Percentiles rank a stretch among this genome's conserved stretches.
Evolutionary conservation across 23 tunicate genomes (phyloP).

Genomic region (Diplosoma virens): DNA sequence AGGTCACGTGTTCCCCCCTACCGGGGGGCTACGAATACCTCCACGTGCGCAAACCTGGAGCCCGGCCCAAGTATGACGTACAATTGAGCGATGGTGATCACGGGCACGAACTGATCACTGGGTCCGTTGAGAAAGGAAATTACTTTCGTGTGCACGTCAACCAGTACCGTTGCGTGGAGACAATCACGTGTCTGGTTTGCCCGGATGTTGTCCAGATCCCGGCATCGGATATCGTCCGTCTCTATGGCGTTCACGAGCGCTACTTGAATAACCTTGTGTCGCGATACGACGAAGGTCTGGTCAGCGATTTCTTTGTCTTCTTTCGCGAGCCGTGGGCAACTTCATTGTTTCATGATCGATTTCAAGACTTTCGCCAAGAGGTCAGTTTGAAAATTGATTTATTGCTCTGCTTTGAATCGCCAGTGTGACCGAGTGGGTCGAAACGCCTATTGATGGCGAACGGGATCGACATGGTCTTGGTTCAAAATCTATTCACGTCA

Average conservation of each 20-base stretch:
- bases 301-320: slow-evolving; percentile 63
- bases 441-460: too few species aligned
- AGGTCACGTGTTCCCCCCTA: slow-evolving; percentile 53
- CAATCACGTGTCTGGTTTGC: slow-evolving; percentile 70
- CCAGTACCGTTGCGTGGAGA: slow-evolving; percentile 79
- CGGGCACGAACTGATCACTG: slow-evolving; percentile 79
- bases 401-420: too few species aligned
- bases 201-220: slow-evolving; percentile 31
- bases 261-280: slow-evolving; percentile 79
- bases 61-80: slow-evolving; percentile 31
- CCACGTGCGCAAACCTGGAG: slow-evolving; percentile 90
- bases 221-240: slow-evolving; percentile 50
- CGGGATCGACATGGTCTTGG: too few species aligned
- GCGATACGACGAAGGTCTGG: slow-evolving; percentile 68
- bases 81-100: slow-evolving; percentile 62
- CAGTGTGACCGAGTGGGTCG: too few species aligned
- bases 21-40: slow-evolving; percentile 73
- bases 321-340: slow-evolving; percentile 76
- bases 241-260: slow-evolving; percentile 84
- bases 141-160: slow-evolving; percentile 91
- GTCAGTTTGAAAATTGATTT: too few species aligned
- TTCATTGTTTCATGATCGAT: slow-evolving; percentile 90
- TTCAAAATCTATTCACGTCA: too few species aligned
- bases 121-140: slow-evolving; percentile 60
- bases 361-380: slow-evolving; percentile 90